Evolutionary conservation across 2,888 invertebrate species (phyloP), one percentile per base, ranked within the genome.

Genomic region (Gasteruption jaculator): DNA sequence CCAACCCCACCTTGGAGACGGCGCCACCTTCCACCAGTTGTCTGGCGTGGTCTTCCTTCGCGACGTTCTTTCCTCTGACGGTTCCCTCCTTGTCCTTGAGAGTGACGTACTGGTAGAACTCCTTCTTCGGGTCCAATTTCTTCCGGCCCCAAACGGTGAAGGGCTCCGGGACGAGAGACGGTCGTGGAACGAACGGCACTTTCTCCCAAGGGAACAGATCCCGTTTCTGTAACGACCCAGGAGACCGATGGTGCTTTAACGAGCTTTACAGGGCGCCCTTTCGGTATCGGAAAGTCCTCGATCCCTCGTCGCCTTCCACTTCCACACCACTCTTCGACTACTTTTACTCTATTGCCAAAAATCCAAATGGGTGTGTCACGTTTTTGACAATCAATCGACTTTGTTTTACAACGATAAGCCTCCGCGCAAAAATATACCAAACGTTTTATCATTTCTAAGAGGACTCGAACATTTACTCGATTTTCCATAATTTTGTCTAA

Each of bases 181-280:
- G 90, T 57, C 90, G 80, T 57, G 90, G 86, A 63, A 90, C 89
- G 74, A 79, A 85, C 63, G 90, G 90, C 73, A 86, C 85, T 79
- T 86, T 87, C 74, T 89, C 86, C 90, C 90, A 90, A 64, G 89
- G 87, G 65, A 88, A 83, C 72, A 78, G 74, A 60, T 76, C 74
- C 71, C 79, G 80, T 74, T 80, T 83, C 85, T 86, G 83, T 75
- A 82, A 83, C 75, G 57, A 63, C 48, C 54, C 42, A 38, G 10
- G 24, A 22, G 24, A 8, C 10, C 29, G 36, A 7, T 37, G 39
- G 11, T 19, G 34, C 25, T 37, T 30, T 37, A 34, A 40, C 14
- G 34, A 21, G 34, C 11, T 8, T 24, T n/a, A 11, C 22, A 22
- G 14, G 34, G 34, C 20, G 43, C 48, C 44, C 33, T 30, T 31